Evolutionary conservation across 2,797 vertebrate species (phyloP), one percentile per base, ranked within the genome.

Genomic region (Thripadectes ignobilis): DNA sequence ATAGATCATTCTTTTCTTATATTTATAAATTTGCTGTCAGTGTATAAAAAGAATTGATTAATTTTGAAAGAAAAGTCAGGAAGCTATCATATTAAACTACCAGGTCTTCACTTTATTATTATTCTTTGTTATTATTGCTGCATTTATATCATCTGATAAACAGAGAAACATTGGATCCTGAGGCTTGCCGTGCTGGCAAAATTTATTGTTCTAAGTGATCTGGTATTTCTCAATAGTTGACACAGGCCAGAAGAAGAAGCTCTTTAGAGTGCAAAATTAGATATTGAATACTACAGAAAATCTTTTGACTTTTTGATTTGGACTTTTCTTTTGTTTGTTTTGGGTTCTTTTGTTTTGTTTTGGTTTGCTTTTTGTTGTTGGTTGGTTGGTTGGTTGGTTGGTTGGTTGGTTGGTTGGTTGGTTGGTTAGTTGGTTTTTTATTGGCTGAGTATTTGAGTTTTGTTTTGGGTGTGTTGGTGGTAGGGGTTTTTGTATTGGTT

Each of bases 381-480:
- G 5, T 45, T 45, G 10, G 9, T 36, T 36, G 36, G 36, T 36
- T 36, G 8, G 9, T 46, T 46, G 21, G 10, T 45, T 46, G 21
- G 21, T 46, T 46, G 45, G 5, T 46, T 46, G n/a, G 5, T 45
- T 45, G 10, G 9, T 36, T 36, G 36, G 36, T 36, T 36, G 8
- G 9, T 46, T 46, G 21, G 10, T 45, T 46, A 10, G 21, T 46
- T 46, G 45, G 5, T 46, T 46, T 46, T 46, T 46, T 46, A 46
- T 22, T 46, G 45, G 45, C 21, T 22, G 21, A 46, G 6, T 49
- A 9, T 72, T 36, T 32, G 1, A 4, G 0, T 38, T 69, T 84
- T 45, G 17, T 55, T 46, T 17, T 15, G 6, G 1, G 3, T 11
- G 5, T 12, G 3, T 3, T 29, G 5, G 17, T 14, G 24, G 10